Percentiles rank a stretch among this genome's conserved stretches.
Conservation (phyloP, 2,888 invertebrate species). For the Agriotes lineatus region DNA sequence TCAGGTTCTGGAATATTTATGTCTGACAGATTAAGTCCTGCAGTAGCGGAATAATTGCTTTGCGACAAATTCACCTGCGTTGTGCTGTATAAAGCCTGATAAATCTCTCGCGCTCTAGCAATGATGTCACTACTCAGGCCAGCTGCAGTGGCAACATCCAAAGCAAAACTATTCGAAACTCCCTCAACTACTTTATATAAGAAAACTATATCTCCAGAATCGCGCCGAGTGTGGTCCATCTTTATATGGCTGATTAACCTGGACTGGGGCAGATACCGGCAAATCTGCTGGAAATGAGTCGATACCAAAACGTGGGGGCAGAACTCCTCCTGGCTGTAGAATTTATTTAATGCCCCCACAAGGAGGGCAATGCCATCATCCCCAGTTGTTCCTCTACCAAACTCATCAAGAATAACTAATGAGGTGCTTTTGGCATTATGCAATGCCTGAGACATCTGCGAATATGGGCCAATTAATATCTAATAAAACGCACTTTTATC, state of each 20-base stretch:
- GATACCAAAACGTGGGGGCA: constrained; percentile 84
- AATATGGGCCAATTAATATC: no score
- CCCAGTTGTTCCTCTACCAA: constrained; percentile 86
- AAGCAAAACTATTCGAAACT: constrained; percentile 75
- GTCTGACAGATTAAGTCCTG: constrained; percentile 7
- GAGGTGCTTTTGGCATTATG: constrained; percentile 75
- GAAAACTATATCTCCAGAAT: constrained; percentile 72
- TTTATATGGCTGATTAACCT: constrained; percentile 60
- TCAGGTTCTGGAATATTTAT: constrained; percentile 34
- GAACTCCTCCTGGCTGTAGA: constrained; percentile 68
- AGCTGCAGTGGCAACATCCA: constrained; percentile 72
- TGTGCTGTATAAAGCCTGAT: constrained; percentile 56
- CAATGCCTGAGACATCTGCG: constrained; percentile 79
- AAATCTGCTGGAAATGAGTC: constrained; percentile 82
- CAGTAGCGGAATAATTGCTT: background rate
- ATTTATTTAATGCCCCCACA: constrained; percentile 76
- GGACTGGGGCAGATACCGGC: constrained; percentile 70
- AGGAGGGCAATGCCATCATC: constrained; percentile 83
- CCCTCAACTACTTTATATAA: constrained; percentile 76
- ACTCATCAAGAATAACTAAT: constrained; percentile 88
- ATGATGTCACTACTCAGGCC: constrained; percentile 71
- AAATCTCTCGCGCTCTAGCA: constrained; percentile 68
- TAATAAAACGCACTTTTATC: no score
- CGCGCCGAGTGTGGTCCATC: constrained; percentile 56
- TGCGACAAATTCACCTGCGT: background rate